A percentile compares a stretch with the other conserved stretches of the same genome.
phyloP scores from a whole-genome alignment of 2,888 invertebrate species.

The Invenusta paracnida region DNA sequence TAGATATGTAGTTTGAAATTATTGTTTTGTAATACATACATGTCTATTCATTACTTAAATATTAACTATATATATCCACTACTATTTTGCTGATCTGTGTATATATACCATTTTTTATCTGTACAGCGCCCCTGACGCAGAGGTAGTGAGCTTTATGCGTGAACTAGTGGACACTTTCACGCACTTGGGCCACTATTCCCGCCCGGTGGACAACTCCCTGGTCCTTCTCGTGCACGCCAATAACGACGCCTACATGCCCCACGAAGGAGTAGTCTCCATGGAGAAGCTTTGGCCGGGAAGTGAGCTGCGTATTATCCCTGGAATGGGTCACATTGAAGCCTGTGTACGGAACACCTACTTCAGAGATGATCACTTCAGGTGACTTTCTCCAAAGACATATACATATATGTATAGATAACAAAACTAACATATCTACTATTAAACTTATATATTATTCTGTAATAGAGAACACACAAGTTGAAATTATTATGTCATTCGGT shows the following conservation, averaged over 20 bases:
- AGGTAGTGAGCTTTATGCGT: conserved; percentile 85
- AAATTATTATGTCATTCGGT: too few species aligned
- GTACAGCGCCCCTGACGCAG: conserved; percentile 57
- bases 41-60: too few species aligned
- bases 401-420: conserved; percentile 45
- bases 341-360: conserved; percentile 44
- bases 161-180: conserved; percentile 99
- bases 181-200: conserved; percentile 83
- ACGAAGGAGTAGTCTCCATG: conserved; percentile 74
- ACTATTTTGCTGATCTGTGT: too few species aligned
- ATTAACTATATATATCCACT: too few species aligned
- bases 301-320: conserved; percentile 74
- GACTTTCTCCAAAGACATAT: too few species aligned
- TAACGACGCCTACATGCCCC: conserved; percentile 77
- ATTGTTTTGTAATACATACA: too few species aligned
- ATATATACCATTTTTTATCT: background rate
- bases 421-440: background rate
- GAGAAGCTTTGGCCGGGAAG: conserved; percentile 88
- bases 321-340: conserved; percentile 71
- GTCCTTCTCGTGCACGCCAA: conserved; percentile 79
- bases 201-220: conserved; percentile 76
- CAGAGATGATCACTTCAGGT: conserved; percentile 37
- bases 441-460: background rate
- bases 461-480: background rate
- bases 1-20: too few species aligned